Conservation (phyloP, 1,140 invertebrate species). For the Caenorhabditis elegans region DNA sequence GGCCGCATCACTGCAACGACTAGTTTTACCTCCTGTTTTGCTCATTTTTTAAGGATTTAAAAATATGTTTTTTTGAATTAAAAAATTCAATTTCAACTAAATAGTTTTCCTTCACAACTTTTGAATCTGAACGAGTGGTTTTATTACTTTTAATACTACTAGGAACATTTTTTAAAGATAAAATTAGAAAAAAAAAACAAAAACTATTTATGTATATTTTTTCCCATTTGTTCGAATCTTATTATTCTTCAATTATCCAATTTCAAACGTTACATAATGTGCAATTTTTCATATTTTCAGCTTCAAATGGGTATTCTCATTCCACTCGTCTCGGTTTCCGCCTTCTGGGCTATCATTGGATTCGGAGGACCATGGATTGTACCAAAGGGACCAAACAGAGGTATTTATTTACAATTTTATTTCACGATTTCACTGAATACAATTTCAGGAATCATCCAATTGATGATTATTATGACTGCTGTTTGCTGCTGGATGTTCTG, state of each 20-base stretch:
- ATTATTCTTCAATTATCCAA: not conserved
- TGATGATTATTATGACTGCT: slow-evolving; percentile 65
- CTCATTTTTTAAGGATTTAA: not conserved
- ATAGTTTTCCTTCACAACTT: not conserved
- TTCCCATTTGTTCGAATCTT: not conserved
- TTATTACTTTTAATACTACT: too few relatives aligned
- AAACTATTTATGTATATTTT: too few relatives aligned
- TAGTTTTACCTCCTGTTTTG: slow-evolving; percentile 1
- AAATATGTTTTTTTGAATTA: too few relatives aligned
- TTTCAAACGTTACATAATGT: not conserved
- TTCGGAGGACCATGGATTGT: slow-evolving; percentile 64
- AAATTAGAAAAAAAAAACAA: too few relatives aligned
- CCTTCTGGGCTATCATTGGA: slow-evolving; percentile 63
- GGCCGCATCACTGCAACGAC: not conserved
- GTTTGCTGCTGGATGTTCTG: slow-evolving; percentile 66
- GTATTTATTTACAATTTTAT: slow-evolving; percentile 45
- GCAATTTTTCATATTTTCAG: not conserved
- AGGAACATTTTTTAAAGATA: too few relatives aligned
- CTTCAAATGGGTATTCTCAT: slow-evolving; percentile 61
- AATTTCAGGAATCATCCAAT: slow-evolving; percentile 63
- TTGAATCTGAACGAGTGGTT: too few relatives aligned
- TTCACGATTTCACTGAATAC: not conserved
- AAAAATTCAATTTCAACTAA: not conserved
- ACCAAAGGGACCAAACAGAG: slow-evolving; percentile 64
- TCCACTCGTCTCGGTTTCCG: slow-evolving; percentile 62